Percentiles rank a stretch among this genome's conserved stretches.
These are phyloP conservation scores for Amphipoea lucens DNA, from an alignment of 2,888 invertebrate species.

Conservation along the genomic window DNA sequence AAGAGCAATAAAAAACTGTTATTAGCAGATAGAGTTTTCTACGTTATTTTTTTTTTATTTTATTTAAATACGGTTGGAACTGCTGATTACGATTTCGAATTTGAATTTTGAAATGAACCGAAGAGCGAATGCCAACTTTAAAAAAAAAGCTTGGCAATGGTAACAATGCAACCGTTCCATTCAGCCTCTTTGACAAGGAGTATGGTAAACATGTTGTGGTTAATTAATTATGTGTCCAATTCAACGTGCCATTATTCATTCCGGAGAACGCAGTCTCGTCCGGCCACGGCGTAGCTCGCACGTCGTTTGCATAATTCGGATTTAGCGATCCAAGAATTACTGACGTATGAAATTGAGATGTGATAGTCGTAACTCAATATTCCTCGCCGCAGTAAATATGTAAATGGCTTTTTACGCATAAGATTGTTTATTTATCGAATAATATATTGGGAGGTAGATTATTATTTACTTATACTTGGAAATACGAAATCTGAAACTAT, in stretches of 20 bases:
- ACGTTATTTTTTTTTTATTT: background rate
- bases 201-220: slow-evolving; percentile 41
- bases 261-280: slow-evolving; percentile 41
- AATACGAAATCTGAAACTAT: background rate
- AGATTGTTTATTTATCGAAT: slow-evolving; percentile 9
- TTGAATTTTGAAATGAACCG: slow-evolving; percentile 24
- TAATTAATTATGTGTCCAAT: slow-evolving; percentile 58
- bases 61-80: background rate
- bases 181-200: slow-evolving; percentile 28
- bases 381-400: slow-evolving; percentile 35
- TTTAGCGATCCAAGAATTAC: slow-evolving; percentile 61
- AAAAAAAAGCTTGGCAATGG: slow-evolving; percentile 15
- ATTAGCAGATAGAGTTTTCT: background rate
- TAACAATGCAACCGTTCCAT: slow-evolving; percentile 32
- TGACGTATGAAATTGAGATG: slow-evolving; percentile 53
- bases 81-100: background rate
- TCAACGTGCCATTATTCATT: slow-evolving; percentile 57
- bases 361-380: slow-evolving; percentile 55
- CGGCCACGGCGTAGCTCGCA: slow-evolving; percentile 35
- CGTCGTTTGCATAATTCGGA: slow-evolving; percentile 64
- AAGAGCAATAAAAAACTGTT: slow-evolving; percentile 1
- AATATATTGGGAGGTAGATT: slow-evolving; percentile 7
- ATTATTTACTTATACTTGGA: background rate
- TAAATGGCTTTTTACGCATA: slow-evolving; percentile 35
- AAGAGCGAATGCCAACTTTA: background rate